Evolutionary conservation across 2,797 vertebrate species (phyloP), one percentile per base, ranked within the genome.

Genomic region (Liasis olivaceus): DNA sequence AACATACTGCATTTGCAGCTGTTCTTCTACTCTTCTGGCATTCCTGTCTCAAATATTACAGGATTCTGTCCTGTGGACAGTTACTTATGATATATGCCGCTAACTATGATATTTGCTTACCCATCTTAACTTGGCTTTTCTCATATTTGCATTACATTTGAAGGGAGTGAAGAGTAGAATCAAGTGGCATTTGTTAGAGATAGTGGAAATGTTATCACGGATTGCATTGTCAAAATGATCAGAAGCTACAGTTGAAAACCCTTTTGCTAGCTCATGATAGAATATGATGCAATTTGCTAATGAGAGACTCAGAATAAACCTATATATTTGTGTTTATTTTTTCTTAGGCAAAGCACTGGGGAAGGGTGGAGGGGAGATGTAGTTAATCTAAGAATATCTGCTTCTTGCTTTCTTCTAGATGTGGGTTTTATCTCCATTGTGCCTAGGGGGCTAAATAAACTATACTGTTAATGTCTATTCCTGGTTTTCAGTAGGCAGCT

Each of bases 21-120:
- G 91, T 87, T 87, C 63, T 24, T 72, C n/a, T 66, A n/a, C 60
- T 91, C 14, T 60, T 72, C 85, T 84, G 87, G 89, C 87, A 89
- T 92, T 85, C 90, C 47, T 58, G 26, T 77, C 31, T 85, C 47
- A 56, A 89, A 66, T 85, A 85, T 85, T 72, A 58, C 31, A 64
- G 51, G 69, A 63, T 66, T 58, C 87, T 85, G 60, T 28, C 22
- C 54, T 89, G 51, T 17, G 56, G 24, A 54, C 58, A 26, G 63
- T 87, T 72, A 7, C 31, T 89, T 85, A 56, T 64, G 36, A 36
- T 28, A 7, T 88, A 51, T n/a, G 20, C 54, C 59, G 42, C 12
- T 26, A 36, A 92, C 60, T 81, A 58, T 77, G 31, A 62, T 85
- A 85, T 4, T 62, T 85, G 59, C n/a, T 85, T 3, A 54, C 64